Base-by-base conservation (phyloP, 2,113 vertebrate species). In the Amphiprion ocellaris region DNA sequence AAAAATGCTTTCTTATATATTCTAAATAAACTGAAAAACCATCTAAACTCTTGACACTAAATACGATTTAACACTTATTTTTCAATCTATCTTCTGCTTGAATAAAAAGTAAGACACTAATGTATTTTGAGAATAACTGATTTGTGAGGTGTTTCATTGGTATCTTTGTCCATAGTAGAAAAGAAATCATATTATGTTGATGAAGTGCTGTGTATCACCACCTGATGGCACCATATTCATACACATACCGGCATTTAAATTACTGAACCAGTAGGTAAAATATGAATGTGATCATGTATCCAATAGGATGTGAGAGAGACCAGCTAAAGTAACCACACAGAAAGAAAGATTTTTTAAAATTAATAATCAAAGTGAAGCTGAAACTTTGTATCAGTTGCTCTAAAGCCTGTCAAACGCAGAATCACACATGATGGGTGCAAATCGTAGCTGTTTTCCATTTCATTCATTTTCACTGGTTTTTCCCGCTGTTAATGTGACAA, bases 211-310 rank as follows among this genome's bases (percentile, higher is more conserved):
- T 5, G 10, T 50, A 12, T 77, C 6, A 68, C 79, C 75, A 50
- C 64, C 14, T 86, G 88, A 24, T 83, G 87, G 81, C 47, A 37
- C 16, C 15, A 56, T 11, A 66, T 10, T 10, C 12, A 15, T 16
- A 19, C 15, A 28, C 26, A 37, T n/a, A 26, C 33, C 10, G 37
- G 3, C 0, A 60, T 30, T 30, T 14, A 16, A 62, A 12, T 23
- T 3, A 44, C 4, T 10, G 1, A 12, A 19, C 3, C 0, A 6
- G 8, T 9, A 16, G 5, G 33, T 66, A 10, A 55, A 60, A 59
- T 1, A 58, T 26, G 3, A 17, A 66, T 46, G 17, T n/a, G 54
- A 28, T 59, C 1, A 1, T n/a, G 41, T 12, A 67, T 2, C 17
- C 14, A 9, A 37, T 11, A 44, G 28, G 4, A 9, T 52, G 4